These are phyloP conservation scores for Thunnus maccoyii DNA, from an alignment of 2,113 vertebrate species.

Conservation along the genomic window DNA sequence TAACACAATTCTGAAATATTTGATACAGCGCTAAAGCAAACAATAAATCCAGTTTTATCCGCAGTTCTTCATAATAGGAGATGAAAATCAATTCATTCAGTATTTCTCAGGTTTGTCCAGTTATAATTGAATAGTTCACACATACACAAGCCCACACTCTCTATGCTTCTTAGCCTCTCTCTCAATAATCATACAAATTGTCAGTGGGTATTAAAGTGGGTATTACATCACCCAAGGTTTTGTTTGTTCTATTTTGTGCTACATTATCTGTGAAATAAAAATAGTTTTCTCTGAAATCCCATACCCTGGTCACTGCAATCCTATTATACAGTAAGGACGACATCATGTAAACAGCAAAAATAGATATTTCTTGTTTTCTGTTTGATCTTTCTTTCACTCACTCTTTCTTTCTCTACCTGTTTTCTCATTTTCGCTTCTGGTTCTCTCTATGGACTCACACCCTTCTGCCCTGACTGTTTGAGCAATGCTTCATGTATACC, in stretches of 20 bases:
- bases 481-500: neutral
- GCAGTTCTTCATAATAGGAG: neutral
- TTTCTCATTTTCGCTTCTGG: neutral
- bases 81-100: slow-evolving; percentile 36
- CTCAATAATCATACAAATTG: slow-evolving; percentile 11
- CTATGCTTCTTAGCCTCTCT: slow-evolving; percentile 4
- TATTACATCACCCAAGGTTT: slow-evolving; percentile 43
- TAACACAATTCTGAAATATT: neutral
- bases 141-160: neutral
- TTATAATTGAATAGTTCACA: slow-evolving; percentile 37
- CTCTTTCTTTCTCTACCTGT: neutral
- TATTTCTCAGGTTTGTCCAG: slow-evolving; percentile 6
- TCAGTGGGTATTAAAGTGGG: slow-evolving; percentile 25
- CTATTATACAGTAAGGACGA: slow-evolving; percentile 20
- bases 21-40: slow-evolving; percentile 8
- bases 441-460: neutral
- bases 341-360: slow-evolving; percentile 11
- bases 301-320: slow-evolving; percentile 35
- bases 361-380: slow-evolving; percentile 3
- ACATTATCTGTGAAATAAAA: slow-evolving; percentile 55
- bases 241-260: slow-evolving; percentile 51
- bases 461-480: neutral
- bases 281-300: slow-evolving; percentile 18
- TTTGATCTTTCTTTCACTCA: slow-evolving; percentile 10
- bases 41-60: slow-evolving; percentile 35